Evolutionary conservation across 1,140 invertebrate genomes (phyloP).

Genomic region (Aphidius gifuensis): DNA sequence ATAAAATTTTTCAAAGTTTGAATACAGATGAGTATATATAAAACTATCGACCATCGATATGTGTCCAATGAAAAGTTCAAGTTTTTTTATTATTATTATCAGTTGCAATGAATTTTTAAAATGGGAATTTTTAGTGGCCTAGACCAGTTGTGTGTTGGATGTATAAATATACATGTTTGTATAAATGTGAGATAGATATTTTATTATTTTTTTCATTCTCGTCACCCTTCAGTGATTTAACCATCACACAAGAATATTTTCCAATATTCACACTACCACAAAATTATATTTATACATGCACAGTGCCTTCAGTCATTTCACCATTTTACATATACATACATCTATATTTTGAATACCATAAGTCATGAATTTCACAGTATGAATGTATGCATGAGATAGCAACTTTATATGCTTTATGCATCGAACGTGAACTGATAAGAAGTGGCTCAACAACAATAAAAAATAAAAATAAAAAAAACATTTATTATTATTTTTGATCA

Average conservation of each 20-base stretch:
- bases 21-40: too few species aligned
- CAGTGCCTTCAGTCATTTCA: too few species aligned
- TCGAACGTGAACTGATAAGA: slow-evolving; percentile 49
- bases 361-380: slow-evolving; percentile 46
- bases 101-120: slow-evolving; percentile 27
- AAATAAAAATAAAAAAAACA: slow-evolving; percentile 6
- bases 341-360: slow-evolving; percentile 38
- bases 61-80: background rate
- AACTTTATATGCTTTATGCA: slow-evolving; percentile 54
- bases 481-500: background rate
- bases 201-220: slow-evolving; percentile 44
- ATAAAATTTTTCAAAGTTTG: too few species aligned
- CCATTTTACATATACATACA: slow-evolving; percentile 18
- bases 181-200: slow-evolving; percentile 18
- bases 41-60: too few species aligned
- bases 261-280: background rate
- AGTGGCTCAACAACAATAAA: slow-evolving; percentile 21
- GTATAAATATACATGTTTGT: background rate
- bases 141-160: background rate
- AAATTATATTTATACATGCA: slow-evolving; percentile 6
- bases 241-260: background rate
- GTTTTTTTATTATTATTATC: slow-evolving; percentile 7
- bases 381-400: slow-evolving; percentile 55
- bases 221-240: slow-evolving; percentile 46
- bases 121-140: slow-evolving; percentile 25